Evolutionary conservation across 2,888 invertebrate species (phyloP), one percentile per base, ranked within the genome.

Genomic region (Hofmannophila pseudospretella): DNA sequence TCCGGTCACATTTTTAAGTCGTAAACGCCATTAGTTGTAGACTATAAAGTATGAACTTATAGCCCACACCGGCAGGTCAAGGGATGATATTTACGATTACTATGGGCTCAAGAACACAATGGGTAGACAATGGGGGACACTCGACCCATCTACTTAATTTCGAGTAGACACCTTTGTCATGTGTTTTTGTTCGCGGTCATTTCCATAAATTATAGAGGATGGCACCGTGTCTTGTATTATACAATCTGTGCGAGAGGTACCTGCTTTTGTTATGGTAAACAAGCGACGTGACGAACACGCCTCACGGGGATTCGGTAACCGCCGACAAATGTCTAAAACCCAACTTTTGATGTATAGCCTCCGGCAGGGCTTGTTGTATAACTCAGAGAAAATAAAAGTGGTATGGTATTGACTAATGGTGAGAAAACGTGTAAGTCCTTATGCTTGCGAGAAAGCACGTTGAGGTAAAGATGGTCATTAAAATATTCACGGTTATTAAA

Each of bases 101-200:
- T 58, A 71, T 63, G 47, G 58, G 56, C 49, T 53, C 47, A 41
- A 46, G 44, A 54, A 57, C 67, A 79, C 79, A 76, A 78, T 69
- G 49, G 69, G 57, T 67, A 71, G 63, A 85, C 81, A 82, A 82
- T 75, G 49, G 71, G 54, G 23, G 65, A 67, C 60, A 68, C 57
- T 57, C 79, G 69, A 68, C 81, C 81, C 80, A 80, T 85, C 80
- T 75, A 80, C 74, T 82, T 80, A 81, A 82, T 85, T 79, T 84
- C 66, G 72, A 76, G 79, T 84, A 82, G 80, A 84, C 84, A 86
- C 85, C 81, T 80, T 81, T 81, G 85, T 85, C 72, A 66, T 67
- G 66, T 66, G 77, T 81, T 82, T 82, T 84, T 84, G 84, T 84
- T 76, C 65, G 74, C 70, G 76, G 79, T 70, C 71, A 81, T 85